Conservation (phyloP, 2,113 vertebrate genomes). For the Myrmecobius fasciatus region DNA sequence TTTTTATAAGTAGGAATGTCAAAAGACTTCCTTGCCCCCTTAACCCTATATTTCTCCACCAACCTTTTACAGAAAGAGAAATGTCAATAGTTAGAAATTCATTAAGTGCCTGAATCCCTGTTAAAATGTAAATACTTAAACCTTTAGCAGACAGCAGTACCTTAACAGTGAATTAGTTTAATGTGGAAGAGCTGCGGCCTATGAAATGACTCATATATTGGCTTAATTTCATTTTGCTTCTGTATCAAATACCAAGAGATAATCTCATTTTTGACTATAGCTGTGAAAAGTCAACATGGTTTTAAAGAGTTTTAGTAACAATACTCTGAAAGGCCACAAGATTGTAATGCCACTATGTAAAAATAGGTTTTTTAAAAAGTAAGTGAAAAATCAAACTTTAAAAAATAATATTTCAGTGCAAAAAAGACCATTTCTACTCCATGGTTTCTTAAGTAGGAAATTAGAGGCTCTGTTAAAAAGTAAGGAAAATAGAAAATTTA, state of each 20-base stretch:
- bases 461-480: not conserved
- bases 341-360: not conserved
- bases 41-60: not conserved
- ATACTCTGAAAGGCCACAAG: constrained; percentile 31
- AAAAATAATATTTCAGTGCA: not conserved
- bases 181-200: constrained; percentile 14
- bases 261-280: constrained; percentile 33
- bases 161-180: constrained; percentile 42
- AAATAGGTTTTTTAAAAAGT: constrained; percentile 11
- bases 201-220: not conserved
- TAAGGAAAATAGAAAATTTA: too few relatives aligned
- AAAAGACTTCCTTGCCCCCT: not conserved
- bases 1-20: not conserved
- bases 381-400: not conserved
- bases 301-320: constrained; percentile 36
- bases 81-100: not conserved
- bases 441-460: not conserved
- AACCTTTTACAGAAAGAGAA: not conserved
- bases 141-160: not conserved
- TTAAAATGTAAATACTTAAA: not conserved
- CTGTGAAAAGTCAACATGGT: constrained; percentile 16
- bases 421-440: not conserved
- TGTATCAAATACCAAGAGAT: not conserved
- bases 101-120: not conserved
- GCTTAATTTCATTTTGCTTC: not conserved